These are phyloP conservation scores for Marronus borbonicus DNA, from an alignment of 2,888 invertebrate genomes.

Conservation along the genomic window DNA sequence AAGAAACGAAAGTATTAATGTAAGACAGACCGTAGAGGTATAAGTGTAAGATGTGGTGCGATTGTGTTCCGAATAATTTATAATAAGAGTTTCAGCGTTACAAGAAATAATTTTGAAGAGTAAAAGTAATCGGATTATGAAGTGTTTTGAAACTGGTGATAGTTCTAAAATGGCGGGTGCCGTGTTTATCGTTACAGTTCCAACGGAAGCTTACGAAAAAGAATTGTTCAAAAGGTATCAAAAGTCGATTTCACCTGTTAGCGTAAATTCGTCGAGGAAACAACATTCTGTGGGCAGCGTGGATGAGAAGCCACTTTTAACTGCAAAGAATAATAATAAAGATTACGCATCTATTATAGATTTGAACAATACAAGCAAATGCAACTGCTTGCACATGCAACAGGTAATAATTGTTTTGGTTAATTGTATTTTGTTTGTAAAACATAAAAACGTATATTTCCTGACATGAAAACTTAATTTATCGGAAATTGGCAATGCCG, in stretches of 20 bases:
- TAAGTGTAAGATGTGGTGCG: too few species aligned
- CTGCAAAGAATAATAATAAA: background rate
- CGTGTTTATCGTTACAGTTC: conserved; percentile 75
- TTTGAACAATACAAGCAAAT: conserved; percentile 12
- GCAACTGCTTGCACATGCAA: conserved; percentile 22
- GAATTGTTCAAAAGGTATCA: conserved; percentile 20
- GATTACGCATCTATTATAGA: conserved; percentile 8
- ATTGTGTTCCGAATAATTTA: background rate
- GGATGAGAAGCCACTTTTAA: conserved; percentile 20
- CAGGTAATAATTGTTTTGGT: conserved; percentile 11
- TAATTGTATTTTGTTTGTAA: too few species aligned
- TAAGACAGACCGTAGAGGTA: too few species aligned
- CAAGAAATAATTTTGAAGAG: background rate
- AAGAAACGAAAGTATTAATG: too few species aligned
- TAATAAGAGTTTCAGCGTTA: conserved; percentile 10
- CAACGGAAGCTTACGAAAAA: conserved; percentile 72
- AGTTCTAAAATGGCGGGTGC: conserved; percentile 72
- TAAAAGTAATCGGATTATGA: conserved; percentile 1
- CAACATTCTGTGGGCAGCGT: background rate
- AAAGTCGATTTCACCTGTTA: conserved; percentile 16
- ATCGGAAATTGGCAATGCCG: too few species aligned
- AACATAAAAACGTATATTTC: too few species aligned
- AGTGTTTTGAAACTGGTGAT: conserved; percentile 6
- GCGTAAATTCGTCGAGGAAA: background rate
- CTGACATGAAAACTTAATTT: too few species aligned